Evolutionary conservation across 2,797 vertebrate genomes (phyloP).

Genomic region (Netta rufina): DNA sequence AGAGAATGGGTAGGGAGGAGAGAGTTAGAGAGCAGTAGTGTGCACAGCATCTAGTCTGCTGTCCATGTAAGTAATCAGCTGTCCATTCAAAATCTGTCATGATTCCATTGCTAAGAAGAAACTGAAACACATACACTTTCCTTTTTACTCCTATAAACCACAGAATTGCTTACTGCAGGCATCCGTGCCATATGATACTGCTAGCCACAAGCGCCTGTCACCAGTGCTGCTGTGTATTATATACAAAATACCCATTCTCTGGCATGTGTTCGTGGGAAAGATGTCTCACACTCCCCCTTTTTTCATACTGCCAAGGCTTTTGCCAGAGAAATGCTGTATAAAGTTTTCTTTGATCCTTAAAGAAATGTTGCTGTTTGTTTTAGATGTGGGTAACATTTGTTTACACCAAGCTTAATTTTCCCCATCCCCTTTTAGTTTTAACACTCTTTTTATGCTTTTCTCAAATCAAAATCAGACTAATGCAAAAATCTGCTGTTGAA

Average conservation of each 20-base stretch:
- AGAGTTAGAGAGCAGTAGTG: background rate
- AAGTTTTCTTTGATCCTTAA: background rate
- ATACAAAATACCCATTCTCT: background rate
- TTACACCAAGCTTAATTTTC: conserved; percentile 10
- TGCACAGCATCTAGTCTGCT: background rate
- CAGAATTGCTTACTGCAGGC: background rate
- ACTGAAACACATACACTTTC: background rate
- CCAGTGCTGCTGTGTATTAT: background rate
- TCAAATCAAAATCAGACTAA: background rate
- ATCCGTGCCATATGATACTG: background rate
- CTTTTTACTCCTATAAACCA: background rate
- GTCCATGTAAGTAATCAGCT: background rate
- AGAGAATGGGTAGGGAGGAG: background rate
- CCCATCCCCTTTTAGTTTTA: background rate
- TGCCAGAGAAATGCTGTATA: background rate
- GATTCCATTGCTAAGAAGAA: background rate
- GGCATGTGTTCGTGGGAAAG: background rate
- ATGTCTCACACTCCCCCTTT: background rate
- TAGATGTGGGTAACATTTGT: background rate
- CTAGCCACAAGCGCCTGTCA: background rate
- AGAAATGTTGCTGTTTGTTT: background rate
- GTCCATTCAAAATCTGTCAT: background rate
- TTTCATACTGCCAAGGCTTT: background rate
- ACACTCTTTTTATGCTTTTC: background rate
- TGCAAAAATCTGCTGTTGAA: background rate